phyloP scores from a whole-genome alignment of 2,888 invertebrate genomes.

The Minunthozetes semirufus region DNA sequence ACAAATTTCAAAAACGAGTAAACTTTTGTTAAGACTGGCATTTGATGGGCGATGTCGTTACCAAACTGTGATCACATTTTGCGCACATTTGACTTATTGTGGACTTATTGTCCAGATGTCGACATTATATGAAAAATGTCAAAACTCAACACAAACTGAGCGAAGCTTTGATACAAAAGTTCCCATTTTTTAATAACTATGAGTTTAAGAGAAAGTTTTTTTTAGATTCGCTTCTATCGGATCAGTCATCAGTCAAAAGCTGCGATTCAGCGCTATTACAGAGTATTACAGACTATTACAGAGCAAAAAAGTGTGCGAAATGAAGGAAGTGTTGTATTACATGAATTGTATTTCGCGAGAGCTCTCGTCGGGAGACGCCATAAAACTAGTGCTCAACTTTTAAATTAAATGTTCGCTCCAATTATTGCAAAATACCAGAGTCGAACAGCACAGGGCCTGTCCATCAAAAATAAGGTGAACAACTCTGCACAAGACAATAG shows the following conservation, averaged over 20 bases:
- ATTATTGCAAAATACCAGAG: not conserved
- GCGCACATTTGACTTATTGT: not conserved
- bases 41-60: not conserved
- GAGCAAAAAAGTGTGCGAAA: not conserved
- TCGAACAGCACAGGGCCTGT: too few species aligned
- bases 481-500: not conserved
- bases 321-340: not conserved
- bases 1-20: not conserved
- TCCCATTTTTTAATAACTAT: conserved; percentile 4
- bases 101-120: conserved; percentile 10
- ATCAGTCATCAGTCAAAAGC: conserved; percentile 3
- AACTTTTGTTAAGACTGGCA: not conserved
- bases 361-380: too few species aligned
- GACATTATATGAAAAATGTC: not conserved
- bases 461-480: not conserved
- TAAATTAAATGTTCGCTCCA: not conserved
- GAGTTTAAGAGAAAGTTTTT: not conserved
- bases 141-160: not conserved
- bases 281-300: too few species aligned
- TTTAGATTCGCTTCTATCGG: not conserved
- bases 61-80: not conserved
- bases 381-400: not conserved
- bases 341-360: too few species aligned
- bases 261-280: not conserved
- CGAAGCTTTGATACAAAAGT: not conserved